These are phyloP conservation scores for Pangasianodon gigas DNA, from an alignment of 2,113 vertebrate species.

Conservation along the genomic window DNA sequence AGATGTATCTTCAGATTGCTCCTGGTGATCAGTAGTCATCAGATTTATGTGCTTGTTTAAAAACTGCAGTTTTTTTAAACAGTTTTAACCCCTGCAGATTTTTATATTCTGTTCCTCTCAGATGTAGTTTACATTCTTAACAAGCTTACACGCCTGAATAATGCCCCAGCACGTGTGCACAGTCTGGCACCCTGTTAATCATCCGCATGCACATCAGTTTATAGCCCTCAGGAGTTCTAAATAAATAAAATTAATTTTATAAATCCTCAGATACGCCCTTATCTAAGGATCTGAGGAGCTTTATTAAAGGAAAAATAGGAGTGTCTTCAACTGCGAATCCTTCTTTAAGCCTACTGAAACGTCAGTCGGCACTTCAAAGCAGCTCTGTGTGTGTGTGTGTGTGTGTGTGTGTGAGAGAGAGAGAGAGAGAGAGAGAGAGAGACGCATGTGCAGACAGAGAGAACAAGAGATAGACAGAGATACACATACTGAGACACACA, in stretches of 20 bases:
- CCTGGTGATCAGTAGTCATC: not conserved
- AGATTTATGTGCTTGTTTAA: not conserved
- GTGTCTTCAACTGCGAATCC: not conserved
- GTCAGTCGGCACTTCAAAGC: constrained; percentile 38
- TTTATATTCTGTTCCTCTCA: not conserved
- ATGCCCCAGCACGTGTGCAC: not conserved
- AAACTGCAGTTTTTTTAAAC: not conserved
- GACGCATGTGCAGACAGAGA: not conserved
- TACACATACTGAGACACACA: not conserved
- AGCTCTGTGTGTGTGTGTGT: too few relatives aligned
- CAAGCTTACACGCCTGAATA: not conserved
- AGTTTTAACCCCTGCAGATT: not conserved
- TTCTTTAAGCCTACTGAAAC: constrained; percentile 46
- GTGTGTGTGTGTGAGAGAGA: constrained; percentile 23
- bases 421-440: not conserved
- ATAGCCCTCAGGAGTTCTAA: not conserved
- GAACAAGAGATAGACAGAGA: not conserved
- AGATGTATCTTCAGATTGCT: not conserved
- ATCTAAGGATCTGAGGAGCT: not conserved
- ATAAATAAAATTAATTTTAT: not conserved
- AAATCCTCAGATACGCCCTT: not conserved
- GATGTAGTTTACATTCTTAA: constrained; percentile 8
- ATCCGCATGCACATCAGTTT: not conserved
- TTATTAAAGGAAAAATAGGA: not conserved
- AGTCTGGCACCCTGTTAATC: not conserved